Conservation (phyloP, 2,113 vertebrate genomes). For the Ictidomys tridecemlineatus region DNA sequence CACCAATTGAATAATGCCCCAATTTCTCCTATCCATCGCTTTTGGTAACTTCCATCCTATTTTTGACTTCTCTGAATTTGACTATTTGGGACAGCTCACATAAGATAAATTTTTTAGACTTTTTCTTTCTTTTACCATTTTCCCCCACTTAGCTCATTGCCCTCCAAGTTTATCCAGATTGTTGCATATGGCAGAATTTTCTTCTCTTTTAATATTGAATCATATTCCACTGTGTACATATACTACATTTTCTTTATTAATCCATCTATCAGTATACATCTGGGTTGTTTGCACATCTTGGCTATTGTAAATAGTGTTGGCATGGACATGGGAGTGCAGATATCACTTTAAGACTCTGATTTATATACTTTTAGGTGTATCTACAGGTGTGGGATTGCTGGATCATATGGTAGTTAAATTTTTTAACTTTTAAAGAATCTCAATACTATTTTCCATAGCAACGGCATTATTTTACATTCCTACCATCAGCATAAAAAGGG, state of each 20-base stretch:
- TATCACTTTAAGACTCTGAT: neutral
- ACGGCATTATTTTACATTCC: neutral
- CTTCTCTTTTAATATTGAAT: neutral
- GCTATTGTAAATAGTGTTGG: neutral
- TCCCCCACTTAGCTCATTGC: neutral
- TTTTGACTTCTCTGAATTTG: neutral
- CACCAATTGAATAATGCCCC: neutral
- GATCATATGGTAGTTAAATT: neutral
- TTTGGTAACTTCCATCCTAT: neutral
- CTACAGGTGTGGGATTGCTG: neutral
- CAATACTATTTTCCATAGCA: neutral
- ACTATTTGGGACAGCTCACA: neutral
- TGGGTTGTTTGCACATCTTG: neutral
- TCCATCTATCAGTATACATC: neutral
- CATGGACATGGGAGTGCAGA: neutral
- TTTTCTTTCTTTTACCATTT: neutral
- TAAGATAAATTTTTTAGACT: neutral
- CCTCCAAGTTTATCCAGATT: neutral
- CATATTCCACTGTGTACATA: neutral
- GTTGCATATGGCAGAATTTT: neutral
- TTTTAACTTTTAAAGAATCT: neutral
- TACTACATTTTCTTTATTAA: neutral
- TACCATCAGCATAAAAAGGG: neutral
- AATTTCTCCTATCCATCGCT: rapidly evolving
- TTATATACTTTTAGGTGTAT: neutral